Percentiles rank a stretch among this genome's conserved stretches.
Evolutionary conservation across 2,888 invertebrate species (phyloP).

Genomic region (Polymixis lichenea): DNA sequence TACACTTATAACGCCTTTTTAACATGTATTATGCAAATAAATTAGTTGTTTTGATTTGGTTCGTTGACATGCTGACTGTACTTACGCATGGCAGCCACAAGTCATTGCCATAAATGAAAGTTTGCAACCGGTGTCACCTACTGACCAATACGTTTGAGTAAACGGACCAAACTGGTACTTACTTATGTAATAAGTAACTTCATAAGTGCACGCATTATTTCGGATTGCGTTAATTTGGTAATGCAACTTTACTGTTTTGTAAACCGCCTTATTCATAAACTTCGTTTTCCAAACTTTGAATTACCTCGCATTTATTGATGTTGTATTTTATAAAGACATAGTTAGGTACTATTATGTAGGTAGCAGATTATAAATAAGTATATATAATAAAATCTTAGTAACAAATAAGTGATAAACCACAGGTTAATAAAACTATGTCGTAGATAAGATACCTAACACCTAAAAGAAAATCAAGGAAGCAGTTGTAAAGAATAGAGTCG

Average conservation of each 20-base stretch:
- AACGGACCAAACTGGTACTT: conserved; percentile 32
- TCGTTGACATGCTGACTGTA: conserved; percentile 21
- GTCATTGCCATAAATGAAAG: conserved; percentile 52
- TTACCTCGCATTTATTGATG: conserved; percentile 4
- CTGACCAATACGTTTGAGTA: conserved; percentile 20
- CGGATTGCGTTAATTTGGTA: conserved; percentile 5
- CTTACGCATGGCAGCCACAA: conserved; percentile 12
- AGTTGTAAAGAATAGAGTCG: conserved; percentile 1
- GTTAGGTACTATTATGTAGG: background rate
- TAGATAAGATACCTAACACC: conserved; percentile 39
- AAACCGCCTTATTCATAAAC: conserved; percentile 16
- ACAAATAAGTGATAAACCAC: conserved; percentile 33
- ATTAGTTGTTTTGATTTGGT: background rate
- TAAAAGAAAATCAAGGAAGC: conserved; percentile 32
- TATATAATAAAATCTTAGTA: conserved; percentile 20
- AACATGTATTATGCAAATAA: too few relatives aligned
- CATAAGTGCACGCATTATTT: conserved; percentile 34
- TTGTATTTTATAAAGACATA: background rate
- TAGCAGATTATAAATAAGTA: background rate
- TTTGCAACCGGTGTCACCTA: conserved; percentile 28
- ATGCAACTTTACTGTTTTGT: conserved; percentile 12
- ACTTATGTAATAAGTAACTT: conserved; percentile 19
- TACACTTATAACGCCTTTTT: too few relatives aligned
- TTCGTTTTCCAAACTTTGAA: conserved; percentile 13
- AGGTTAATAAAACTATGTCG: conserved; percentile 24